Evolutionary conservation across 2,888 invertebrate genomes (phyloP).

Genomic region (Stratiomys singularior): DNA sequence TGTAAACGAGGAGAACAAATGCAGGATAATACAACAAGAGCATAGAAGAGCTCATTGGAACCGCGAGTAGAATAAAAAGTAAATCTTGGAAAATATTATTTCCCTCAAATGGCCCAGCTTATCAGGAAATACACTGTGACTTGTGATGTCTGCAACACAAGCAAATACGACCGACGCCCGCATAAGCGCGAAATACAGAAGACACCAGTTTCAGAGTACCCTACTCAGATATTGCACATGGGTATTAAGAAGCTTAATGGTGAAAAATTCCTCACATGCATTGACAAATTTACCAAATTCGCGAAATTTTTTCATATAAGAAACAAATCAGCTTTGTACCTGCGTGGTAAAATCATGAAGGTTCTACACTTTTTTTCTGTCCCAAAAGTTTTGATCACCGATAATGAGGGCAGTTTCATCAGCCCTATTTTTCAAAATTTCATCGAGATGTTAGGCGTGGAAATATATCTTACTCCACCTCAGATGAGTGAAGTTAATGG

Average conservation of each 20-base stretch:
- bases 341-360: constrained; percentile 23
- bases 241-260: neutral
- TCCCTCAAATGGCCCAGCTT: constrained; percentile 23
- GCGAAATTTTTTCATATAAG: constrained; percentile 24
- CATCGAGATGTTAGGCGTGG: constrained; percentile 23
- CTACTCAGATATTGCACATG: constrained; percentile 17
- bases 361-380: constrained; percentile 35
- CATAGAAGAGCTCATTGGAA: constrained; percentile 35
- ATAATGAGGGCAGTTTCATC: constrained; percentile 39
- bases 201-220: constrained; percentile 33
- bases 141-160: neutral
- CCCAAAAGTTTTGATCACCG: constrained; percentile 29
- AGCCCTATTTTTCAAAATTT: constrained; percentile 25
- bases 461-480: constrained; percentile 26
- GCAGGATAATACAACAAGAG: constrained; percentile 37
- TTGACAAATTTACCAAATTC: constrained; percentile 30
- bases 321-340: constrained; percentile 28
- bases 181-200: constrained; percentile 9
- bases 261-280: constrained; percentile 22
- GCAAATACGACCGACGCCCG: constrained; percentile 37
- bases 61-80: constrained; percentile 22
- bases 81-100: constrained; percentile 40
- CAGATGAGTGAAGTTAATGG: constrained; percentile 40
- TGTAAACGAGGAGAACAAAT: constrained; percentile 12
- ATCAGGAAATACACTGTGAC: constrained; percentile 21